A percentile compares a stretch with the other conserved stretches of the same genome.
Evolutionary conservation across 2,797 vertebrate genomes (phyloP).

Genomic region (Melanotaenia parkinsoni): DNA sequence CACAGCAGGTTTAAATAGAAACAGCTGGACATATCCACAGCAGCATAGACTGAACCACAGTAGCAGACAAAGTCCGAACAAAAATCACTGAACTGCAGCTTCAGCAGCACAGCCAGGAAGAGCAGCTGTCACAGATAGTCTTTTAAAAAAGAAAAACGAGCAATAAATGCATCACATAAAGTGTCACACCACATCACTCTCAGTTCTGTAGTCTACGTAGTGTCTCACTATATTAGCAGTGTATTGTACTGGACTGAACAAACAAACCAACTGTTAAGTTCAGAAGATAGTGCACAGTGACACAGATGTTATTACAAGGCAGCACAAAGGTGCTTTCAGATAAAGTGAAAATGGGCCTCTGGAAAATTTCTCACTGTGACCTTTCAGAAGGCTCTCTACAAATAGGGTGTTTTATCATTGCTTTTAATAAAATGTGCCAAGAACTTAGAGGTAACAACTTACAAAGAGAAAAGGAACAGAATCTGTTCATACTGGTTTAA

Average conservation of each 20-base stretch:
- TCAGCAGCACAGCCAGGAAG: constrained; percentile 9
- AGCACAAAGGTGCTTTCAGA: not conserved
- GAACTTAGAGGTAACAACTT: not conserved
- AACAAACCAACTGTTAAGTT: not conserved
- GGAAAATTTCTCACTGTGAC: not conserved
- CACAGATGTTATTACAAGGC: not conserved
- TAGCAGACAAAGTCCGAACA: not conserved
- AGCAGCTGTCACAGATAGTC: constrained; percentile 16
- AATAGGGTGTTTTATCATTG: not conserved
- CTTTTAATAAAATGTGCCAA: not conserved
- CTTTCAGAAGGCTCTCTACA: not conserved
- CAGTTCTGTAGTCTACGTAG: not conserved
- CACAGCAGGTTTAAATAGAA: not conserved
- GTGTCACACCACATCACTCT: not conserved
- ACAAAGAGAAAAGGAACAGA: not conserved
- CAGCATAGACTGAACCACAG: not conserved
- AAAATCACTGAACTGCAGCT: constrained; percentile 15
- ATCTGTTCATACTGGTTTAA: not conserved
- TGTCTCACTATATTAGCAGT: not conserved
- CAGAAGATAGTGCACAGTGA: not conserved
- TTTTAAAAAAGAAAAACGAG: constrained; percentile 6
- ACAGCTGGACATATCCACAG: not conserved
- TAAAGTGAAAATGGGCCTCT: not conserved
- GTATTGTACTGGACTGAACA: not conserved
- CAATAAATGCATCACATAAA: constrained; percentile 5